A percentile compares a stretch with the other conserved stretches of the same genome.
phyloP scores from a whole-genome alignment of 2,797 vertebrate genomes.

The Myoxocephalus aenaeus region DNA sequence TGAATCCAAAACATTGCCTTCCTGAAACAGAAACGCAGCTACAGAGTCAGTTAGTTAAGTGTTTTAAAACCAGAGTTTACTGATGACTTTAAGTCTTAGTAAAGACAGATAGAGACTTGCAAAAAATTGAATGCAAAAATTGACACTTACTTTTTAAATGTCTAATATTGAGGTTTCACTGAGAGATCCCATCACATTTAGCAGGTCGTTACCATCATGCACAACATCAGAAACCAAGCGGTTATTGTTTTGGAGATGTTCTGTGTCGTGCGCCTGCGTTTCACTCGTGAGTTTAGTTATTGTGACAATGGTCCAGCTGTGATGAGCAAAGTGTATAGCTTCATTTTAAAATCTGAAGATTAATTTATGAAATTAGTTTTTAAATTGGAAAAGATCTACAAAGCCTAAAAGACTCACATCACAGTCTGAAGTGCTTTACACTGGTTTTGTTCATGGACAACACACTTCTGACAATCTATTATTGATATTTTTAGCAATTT shows the following conservation, averaged over 20 bases:
- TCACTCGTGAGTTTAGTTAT: background rate
- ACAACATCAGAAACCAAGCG: background rate
- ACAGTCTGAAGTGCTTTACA: background rate
- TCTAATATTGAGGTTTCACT: background rate
- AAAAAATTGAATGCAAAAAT: too few species aligned
- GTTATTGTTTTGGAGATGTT: background rate
- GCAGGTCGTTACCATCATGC: background rate
- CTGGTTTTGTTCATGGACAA: background rate
- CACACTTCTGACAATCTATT: background rate
- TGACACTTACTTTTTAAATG: background rate
- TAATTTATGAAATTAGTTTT: rapidly evolving
- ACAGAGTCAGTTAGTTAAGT: background rate
- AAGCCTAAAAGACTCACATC: background rate
- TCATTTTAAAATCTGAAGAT: background rate
- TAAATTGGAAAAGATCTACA: background rate
- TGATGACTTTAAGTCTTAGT: background rate
- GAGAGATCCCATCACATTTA: background rate
- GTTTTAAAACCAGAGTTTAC: background rate
- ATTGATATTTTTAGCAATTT: background rate
- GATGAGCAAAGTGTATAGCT: background rate
- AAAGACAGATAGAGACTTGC: background rate
- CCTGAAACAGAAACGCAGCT: background rate
- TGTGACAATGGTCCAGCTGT: background rate
- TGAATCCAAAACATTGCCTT: background rate
- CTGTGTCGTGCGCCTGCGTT: background rate